These are phyloP conservation scores for Alectoris magna DNA, from an alignment of 2,797 vertebrate species.

Conservation along the genomic window DNA sequence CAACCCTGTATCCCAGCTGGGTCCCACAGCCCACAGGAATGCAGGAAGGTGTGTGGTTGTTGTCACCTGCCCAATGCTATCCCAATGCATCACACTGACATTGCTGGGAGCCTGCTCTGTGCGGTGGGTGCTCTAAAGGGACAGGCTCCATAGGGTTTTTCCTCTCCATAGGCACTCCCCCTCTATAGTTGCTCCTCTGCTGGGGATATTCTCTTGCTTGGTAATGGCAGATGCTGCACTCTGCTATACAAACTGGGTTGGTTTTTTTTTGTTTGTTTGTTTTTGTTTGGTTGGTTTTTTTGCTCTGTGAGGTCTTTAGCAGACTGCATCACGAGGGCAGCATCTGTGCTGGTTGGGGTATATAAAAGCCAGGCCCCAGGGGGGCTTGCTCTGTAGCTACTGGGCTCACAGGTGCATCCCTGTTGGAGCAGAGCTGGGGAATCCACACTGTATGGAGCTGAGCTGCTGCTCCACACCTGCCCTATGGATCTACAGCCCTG, in stretches of 20 bases:
- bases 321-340: not conserved
- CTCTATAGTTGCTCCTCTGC: not conserved
- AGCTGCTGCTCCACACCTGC: no score
- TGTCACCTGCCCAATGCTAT: no score
- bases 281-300: not conserved
- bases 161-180: no score
- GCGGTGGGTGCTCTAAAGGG: no score
- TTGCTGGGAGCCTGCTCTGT: no score
- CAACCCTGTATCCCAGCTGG: not conserved
- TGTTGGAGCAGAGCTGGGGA: not conserved
- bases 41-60: no score
- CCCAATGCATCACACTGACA: no score
- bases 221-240: not conserved
- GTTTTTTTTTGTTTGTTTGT: no score
- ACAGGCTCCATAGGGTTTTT: no score
- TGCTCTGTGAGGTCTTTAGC: not conserved
- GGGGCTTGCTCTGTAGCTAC: not conserved
- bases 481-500: not conserved
- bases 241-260: rapidly evolving
- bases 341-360: rapidly evolving
- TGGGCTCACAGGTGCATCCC: not conserved
- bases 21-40: no score
- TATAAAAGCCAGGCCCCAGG: rapidly evolving
- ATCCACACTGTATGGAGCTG: not conserved
- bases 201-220: not conserved